Base-by-base conservation (phyloP, 2,113 vertebrate genomes). In the Dromiciops gliroides region DNA sequence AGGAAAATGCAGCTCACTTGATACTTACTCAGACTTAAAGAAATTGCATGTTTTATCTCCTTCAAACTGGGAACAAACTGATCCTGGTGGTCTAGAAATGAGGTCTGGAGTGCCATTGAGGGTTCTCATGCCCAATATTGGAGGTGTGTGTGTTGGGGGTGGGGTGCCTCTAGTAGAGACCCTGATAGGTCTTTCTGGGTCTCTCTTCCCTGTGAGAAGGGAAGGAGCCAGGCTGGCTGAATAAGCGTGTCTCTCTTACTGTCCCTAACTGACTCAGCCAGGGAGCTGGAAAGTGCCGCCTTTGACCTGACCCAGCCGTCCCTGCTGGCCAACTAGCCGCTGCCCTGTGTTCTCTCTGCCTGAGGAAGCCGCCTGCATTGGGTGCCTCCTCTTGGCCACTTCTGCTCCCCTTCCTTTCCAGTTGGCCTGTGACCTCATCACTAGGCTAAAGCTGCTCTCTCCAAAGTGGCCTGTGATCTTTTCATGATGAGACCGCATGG, bases 61-160 rank as follows among this genome's bases (percentile, higher is more conserved):
- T 23, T 22, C n/a, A 44, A 8, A 44, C 7, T 23, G 67, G 31
- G 14, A 22, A 16, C 16, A 44, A 37, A n/a, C n/a, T 23, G 67
- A 23, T 44, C 37, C 31, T 2, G 1, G 14, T 19, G 60, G 37
- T 44, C 67, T 83, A 16, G 2, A 19, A 23, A 22, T 11, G 37
- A 75, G 2, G 19, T 75, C 28, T 5, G 12, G 56, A 12, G 56
- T 37, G 11, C 10, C 56, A 53, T 26, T 60, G 26, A 31, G 56
- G 10, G 56, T 12, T 31, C 26, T 60, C 28, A 10, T 60, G 6
- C 0, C 14, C 31, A n/a, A n/a, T 16, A 19, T 4, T 75, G 60
- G 14, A 67, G 31, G 1, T 37, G 60, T 6, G 12, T 5, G 6
- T 2, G 5, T 0, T n/a, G n/a, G n/a, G n/a, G n/a, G n/a, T n/a